These are phyloP conservation scores for Apodemia duryi DNA, from an alignment of 2,888 invertebrate species.

Conservation along the genomic window DNA sequence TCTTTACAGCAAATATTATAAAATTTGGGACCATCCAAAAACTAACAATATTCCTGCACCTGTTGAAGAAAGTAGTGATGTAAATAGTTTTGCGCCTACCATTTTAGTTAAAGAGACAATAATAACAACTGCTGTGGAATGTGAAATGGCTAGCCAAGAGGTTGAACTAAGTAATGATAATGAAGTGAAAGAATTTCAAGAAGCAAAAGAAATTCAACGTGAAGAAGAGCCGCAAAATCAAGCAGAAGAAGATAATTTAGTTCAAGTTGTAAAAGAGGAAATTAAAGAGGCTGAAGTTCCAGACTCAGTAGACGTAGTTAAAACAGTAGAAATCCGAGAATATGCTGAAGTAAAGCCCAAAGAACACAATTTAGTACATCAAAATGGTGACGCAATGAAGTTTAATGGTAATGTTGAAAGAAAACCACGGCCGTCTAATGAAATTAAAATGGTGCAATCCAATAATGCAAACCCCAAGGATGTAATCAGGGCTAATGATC, in stretches of 20 bases:
- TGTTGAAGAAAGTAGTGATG: not conserved
- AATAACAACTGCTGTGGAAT: slow-evolving; percentile 23
- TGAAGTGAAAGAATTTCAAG: slow-evolving; percentile 21
- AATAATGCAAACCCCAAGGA: slow-evolving; percentile 58
- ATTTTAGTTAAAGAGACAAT: slow-evolving; percentile 31
- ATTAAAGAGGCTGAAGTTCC: slow-evolving; percentile 31
- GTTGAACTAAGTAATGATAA: slow-evolving; percentile 20
- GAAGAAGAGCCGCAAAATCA: not conserved
- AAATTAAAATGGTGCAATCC: slow-evolving; percentile 63
- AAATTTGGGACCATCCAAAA: slow-evolving; percentile 58
- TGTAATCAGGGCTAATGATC: slow-evolving; percentile 68
- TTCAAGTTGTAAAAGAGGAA: slow-evolving; percentile 23
- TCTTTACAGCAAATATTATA: slow-evolving; percentile 58
- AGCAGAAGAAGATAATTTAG: slow-evolving; percentile 18
- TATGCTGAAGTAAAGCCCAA: slow-evolving; percentile 21
- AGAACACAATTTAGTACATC: slow-evolving; percentile 28
- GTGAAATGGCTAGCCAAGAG: not conserved
- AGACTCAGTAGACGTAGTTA: slow-evolving; percentile 37
- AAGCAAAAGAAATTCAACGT: not conserved
- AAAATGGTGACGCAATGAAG: slow-evolving; percentile 33
- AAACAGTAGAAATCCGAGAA: slow-evolving; percentile 31
- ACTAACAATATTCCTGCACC: slow-evolving; percentile 28
- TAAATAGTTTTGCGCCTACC: slow-evolving; percentile 23
- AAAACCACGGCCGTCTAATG: slow-evolving; percentile 57
- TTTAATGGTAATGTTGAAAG: slow-evolving; percentile 44